Evolutionary conservation across 2,888 invertebrate genomes (phyloP).

Genomic region (Apotomis betuletana): DNA sequence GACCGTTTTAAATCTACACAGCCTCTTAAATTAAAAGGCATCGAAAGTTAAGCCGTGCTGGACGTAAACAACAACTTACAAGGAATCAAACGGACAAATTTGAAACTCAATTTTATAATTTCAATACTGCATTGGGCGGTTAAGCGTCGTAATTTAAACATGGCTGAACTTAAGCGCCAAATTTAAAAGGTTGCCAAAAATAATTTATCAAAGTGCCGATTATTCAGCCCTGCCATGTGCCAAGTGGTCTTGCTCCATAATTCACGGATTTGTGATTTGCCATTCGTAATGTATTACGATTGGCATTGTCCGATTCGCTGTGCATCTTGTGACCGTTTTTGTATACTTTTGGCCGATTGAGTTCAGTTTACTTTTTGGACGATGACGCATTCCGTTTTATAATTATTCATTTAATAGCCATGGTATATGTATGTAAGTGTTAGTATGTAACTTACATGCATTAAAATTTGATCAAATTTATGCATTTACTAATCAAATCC

Average conservation of each 20-base stretch:
- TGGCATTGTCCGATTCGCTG: conserved; percentile 13
- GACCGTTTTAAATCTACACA: neutral
- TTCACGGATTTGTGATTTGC: conserved; percentile 73
- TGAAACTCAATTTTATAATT: conserved; percentile 23
- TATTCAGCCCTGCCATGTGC: conserved; percentile 66
- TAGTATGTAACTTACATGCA: too few species aligned
- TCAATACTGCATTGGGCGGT: conserved; percentile 53
- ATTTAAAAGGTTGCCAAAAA: conserved; percentile 68
- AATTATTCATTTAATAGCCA: neutral
- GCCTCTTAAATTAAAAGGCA: neutral
- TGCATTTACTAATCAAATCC: too few species aligned
- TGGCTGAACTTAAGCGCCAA: conserved; percentile 53
- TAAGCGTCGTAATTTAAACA: conserved; percentile 52
- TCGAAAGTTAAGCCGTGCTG: neutral
- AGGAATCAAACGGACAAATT: conserved; percentile 19
- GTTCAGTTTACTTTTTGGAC: neutral
- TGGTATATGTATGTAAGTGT: neutral
- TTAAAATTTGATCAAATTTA: too few species aligned
- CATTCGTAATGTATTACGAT: conserved; percentile 39
- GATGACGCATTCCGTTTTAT: neutral
- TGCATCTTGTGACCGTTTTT: conserved; percentile 21
- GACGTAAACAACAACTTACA: conserved; percentile 7
- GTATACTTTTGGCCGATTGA: neutral
- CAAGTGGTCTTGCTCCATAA: conserved; percentile 68
- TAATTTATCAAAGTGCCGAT: conserved; percentile 70